phyloP scores from a whole-genome alignment of 2,113 vertebrate genomes.

The Cyprinodon variegatus region DNA sequence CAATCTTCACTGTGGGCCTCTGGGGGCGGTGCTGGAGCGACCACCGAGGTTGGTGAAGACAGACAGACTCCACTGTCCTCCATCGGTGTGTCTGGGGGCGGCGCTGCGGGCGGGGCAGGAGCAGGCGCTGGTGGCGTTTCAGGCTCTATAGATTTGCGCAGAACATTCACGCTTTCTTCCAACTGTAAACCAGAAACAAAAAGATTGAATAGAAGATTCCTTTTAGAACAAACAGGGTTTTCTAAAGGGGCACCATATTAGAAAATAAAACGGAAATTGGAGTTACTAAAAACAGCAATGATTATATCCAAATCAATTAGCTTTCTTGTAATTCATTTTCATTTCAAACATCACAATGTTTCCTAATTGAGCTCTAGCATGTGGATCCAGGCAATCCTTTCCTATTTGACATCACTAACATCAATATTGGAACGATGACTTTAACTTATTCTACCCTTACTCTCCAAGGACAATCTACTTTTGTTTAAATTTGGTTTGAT shows the following conservation, averaged over 20 bases:
- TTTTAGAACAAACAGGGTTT: background rate
- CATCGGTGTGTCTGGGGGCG: conserved; percentile 54
- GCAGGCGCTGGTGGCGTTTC: conserved; percentile 41
- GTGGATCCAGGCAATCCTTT: no score
- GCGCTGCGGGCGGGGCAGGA: conserved; percentile 27
- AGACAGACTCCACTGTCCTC: conserved; percentile 59
- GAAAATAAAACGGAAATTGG: no score
- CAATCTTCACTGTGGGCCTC: conserved; percentile 65
- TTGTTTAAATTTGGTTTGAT: no score
- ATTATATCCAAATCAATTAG: background rate
- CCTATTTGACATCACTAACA: no score
- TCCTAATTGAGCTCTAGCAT: no score
- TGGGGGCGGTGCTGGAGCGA: conserved; percentile 68
- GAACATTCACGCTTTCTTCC: conserved; percentile 84
- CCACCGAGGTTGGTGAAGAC: conserved; percentile 41
- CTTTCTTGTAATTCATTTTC: background rate
- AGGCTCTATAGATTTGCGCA: conserved; percentile 82
- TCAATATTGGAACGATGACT: no score
- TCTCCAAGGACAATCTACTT: no score
- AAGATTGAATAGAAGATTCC: background rate
- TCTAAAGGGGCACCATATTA: no score
- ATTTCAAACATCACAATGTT: background rate
- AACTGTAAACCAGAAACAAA: conserved; percentile 74
- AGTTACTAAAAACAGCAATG: no score
- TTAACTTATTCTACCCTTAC: no score